phyloP scores from a whole-genome alignment of 2,888 invertebrate species.

The Drosophila macrothrix region DNA sequence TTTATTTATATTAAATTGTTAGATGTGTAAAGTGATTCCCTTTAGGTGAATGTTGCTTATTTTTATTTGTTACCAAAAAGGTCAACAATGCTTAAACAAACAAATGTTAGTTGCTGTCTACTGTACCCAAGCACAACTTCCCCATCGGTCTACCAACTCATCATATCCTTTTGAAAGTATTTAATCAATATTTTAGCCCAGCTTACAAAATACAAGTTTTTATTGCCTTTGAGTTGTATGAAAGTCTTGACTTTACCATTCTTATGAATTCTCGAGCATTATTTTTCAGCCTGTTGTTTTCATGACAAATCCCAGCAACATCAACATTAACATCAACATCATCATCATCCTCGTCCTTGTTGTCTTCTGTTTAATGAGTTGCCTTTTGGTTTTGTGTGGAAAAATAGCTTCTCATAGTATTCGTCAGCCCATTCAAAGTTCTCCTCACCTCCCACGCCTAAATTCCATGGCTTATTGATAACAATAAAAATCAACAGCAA shows the following conservation, averaged over 20 bases:
- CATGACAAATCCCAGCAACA: conserved; percentile 15
- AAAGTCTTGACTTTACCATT: conserved; percentile 16
- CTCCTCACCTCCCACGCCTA: neutral
- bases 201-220: conserved; percentile 12
- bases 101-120: neutral
- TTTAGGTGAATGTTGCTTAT: neutral
- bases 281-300: conserved; percentile 29
- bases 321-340: neutral
- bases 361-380: conserved; percentile 56
- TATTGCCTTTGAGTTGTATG: conserved; percentile 16
- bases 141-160: neutral
- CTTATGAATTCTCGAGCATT: conserved; percentile 15
- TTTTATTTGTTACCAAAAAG: neutral
- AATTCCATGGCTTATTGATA: conserved; percentile 59
- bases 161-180: neutral
- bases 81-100: neutral
- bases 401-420: conserved; percentile 20
- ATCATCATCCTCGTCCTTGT: conserved; percentile 8
- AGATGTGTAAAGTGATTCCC: too few relatives aligned
- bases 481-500: conserved; percentile 58
- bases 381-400: conserved; percentile 51
- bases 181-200: conserved; percentile 25
- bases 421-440: conserved; percentile 26
- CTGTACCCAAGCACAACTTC: neutral
- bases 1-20: too few relatives aligned